Conservation (phyloP, 2,113 vertebrate genomes). For the Austrofundulus limnaeus region DNA sequence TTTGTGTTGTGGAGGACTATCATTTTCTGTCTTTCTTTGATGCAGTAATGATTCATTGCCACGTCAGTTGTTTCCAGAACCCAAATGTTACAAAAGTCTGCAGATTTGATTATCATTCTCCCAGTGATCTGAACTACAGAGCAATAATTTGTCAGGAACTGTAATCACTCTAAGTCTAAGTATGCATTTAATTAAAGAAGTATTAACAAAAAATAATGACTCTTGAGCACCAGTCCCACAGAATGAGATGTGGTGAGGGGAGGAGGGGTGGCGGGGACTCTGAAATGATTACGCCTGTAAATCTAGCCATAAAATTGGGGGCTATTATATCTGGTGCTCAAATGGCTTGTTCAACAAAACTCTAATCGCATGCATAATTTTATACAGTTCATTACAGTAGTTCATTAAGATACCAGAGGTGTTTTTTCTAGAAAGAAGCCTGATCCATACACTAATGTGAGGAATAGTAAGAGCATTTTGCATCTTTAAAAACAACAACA, state of each 20-base stretch:
- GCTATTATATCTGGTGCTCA: conserved; percentile 65
- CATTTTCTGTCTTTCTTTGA: neutral
- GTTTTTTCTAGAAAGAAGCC: conserved; percentile 33
- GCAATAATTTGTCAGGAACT: conserved; percentile 67
- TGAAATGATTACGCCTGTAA: conserved; percentile 72
- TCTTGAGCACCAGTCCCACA: conserved; percentile 67
- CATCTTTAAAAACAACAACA: neutral
- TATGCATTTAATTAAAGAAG: conserved; percentile 76
- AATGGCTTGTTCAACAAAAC: conserved; percentile 74
- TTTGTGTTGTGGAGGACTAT: conserved; percentile 15
- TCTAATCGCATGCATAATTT: conserved; percentile 66
- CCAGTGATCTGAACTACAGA: conserved; percentile 52
- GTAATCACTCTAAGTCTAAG: conserved; percentile 73
- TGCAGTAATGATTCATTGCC: conserved; percentile 35
- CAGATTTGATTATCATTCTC: conserved; percentile 64
- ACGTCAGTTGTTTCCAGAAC: conserved; percentile 24
- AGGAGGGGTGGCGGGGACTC: conserved; percentile 32
- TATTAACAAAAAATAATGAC: conserved; percentile 74
- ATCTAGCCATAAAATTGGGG: conserved; percentile 70
- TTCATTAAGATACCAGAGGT: conserved; percentile 65
- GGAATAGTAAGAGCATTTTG: neutral
- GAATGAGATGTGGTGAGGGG: conserved; percentile 68
- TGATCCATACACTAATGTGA: neutral
- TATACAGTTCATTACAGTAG: conserved; percentile 62
- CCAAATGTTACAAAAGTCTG: conserved; percentile 30